Evolutionary conservation across 1,140 invertebrate genomes (phyloP), one percentile per base, ranked within the genome.

Genomic region (Fopius arisanus): DNA sequence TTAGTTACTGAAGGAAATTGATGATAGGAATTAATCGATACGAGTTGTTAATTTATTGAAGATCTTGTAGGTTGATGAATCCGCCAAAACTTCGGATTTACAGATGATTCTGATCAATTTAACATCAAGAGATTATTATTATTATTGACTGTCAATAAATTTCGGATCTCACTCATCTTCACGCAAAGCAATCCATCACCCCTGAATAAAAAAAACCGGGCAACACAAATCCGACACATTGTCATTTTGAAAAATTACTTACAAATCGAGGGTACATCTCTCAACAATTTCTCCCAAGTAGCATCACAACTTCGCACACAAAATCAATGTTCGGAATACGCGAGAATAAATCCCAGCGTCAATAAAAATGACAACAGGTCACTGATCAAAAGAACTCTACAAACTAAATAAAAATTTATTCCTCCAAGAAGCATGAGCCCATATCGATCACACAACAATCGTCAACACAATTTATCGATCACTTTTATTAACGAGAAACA

Each of bases 191-290:
- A n/a, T n/a, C n/a, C n/a, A n/a, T n/a, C n/a, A n/a, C n/a, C n/a
- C n/a, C n/a, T n/a, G n/a, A n/a, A n/a, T n/a, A n/a, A n/a, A n/a
- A n/a, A n/a, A n/a, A n/a, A n/a, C n/a, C n/a, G n/a, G n/a, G n/a
- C 33, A 4, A 4, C 16, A 41, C 16, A 29, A 21, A 59, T 29
- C 1, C 16, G 19, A 31, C 0, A 31, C 67, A 65, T 63, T 48
- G n/a, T n/a, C 10, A n/a, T 59, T 59, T 23, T 51, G 10, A n/a
- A 3, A 59, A 31, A 65, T 40, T 81, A 85, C 86, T 87, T 77
- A 87, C 86, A 80, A 81, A 78, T 82, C 79, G 82, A 78, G 79
- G 54, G 76, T 85, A 82, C 86, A 86, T 87, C 72, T 82, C 78
- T 67, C 77, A 76, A 77, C 33, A 26, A 73, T 73, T 70, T 76